Conservation (phyloP, 2,797 vertebrate species). For the Tangara arthus region DNA sequence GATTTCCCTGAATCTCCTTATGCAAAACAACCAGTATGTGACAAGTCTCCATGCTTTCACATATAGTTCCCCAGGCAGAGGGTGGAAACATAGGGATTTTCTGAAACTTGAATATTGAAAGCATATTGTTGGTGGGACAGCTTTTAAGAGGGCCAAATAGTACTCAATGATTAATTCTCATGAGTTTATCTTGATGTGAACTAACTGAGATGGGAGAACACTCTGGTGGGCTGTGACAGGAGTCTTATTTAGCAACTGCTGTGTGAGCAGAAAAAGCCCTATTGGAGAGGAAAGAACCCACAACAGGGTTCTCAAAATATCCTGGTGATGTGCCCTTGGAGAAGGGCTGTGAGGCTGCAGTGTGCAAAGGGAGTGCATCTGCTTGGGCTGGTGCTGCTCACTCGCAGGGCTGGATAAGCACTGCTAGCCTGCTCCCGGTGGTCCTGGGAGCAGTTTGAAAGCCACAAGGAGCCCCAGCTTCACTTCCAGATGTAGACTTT, state of each 20-base stretch:
- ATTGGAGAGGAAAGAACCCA: background rate
- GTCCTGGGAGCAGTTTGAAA: background rate
- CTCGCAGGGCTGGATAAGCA: background rate
- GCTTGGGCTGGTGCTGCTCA: background rate
- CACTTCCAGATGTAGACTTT: background rate
- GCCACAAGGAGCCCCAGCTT: fast-evolving
- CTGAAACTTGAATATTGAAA: slow-evolving; percentile 62
- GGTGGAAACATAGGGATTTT: slow-evolving; percentile 31
- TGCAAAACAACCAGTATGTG: slow-evolving; percentile 69
- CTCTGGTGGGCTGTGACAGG: background rate
- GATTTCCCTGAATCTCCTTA: slow-evolving; percentile 70
- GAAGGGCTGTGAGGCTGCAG: background rate
- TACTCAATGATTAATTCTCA: background rate
- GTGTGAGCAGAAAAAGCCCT: background rate
- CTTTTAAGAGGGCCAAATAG: background rate
- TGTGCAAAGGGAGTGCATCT: background rate
- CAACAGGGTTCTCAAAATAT: background rate
- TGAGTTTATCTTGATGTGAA: background rate
- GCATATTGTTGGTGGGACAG: background rate
- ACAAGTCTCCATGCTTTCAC: slow-evolving; percentile 64
- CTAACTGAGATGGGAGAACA: background rate
- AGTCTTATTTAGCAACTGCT: background rate
- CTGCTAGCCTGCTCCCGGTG: background rate
- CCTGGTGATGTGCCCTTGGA: background rate
- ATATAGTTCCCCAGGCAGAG: slow-evolving; percentile 49